phyloP scores from a whole-genome alignment of 2,113 vertebrate species.

The Lathamus discolor region DNA sequence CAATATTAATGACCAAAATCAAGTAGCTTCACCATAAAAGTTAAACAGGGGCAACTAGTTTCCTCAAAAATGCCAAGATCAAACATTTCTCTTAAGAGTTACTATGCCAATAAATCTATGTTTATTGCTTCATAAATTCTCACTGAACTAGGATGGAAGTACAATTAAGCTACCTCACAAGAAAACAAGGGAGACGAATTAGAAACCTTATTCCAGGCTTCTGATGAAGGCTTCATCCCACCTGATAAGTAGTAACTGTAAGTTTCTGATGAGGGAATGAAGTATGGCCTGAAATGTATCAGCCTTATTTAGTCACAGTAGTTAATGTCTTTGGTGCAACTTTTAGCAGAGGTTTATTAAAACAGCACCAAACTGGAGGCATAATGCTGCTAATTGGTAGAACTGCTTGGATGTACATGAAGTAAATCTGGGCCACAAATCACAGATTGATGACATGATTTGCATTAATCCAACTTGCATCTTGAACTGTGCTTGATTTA shows the following conservation, averaged over 20 bases:
- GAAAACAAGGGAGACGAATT: background rate
- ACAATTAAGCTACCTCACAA: background rate
- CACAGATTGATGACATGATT: background rate
- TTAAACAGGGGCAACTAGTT: background rate
- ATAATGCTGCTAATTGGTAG: background rate
- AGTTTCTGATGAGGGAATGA: accelerated
- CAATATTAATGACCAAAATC: background rate
- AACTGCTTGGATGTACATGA: background rate
- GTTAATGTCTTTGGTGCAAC: background rate
- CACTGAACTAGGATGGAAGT: background rate
- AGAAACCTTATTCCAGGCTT: background rate
- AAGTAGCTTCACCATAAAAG: background rate
- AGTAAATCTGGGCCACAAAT: background rate
- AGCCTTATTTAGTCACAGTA: background rate
- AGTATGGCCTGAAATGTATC: background rate
- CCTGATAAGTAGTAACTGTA: background rate
- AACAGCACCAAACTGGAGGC: background rate
- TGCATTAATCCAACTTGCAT: background rate
- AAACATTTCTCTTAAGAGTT: background rate
- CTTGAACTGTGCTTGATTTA: background rate
- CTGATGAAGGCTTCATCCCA: background rate
- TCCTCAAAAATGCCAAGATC: background rate
- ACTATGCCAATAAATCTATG: background rate
- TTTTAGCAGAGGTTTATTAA: background rate
- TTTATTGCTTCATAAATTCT: background rate